phyloP scores from a whole-genome alignment of 2,888 invertebrate genomes.

The Conus canariensis region DNA sequence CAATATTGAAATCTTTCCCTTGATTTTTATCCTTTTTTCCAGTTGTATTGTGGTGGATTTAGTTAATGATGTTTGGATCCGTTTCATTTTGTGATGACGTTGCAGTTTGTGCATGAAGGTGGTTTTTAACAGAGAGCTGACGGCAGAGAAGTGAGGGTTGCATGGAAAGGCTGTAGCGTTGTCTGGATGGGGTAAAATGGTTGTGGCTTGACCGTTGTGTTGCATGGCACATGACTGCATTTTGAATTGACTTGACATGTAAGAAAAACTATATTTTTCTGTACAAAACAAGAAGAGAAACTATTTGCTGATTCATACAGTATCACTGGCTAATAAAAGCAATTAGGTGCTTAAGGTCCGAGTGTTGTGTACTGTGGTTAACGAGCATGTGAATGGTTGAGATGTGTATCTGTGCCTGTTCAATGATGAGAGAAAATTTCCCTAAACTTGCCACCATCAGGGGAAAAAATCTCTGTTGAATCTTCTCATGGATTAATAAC shows the following conservation, averaged over 20 bases:
- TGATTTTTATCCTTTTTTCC: background rate
- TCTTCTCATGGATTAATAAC: too few species aligned
- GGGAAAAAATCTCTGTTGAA: too few species aligned
- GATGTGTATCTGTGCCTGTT: background rate
- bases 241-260: conserved; percentile 4
- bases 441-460: too few species aligned
- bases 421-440: background rate
- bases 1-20: background rate
- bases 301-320: conserved; percentile 33
- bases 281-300: conserved; percentile 20
- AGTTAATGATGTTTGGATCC: background rate
- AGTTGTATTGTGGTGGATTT: background rate
- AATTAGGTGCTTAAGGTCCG: conserved; percentile 26
- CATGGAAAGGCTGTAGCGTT: background rate
- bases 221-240: background rate
- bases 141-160: background rate
- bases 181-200: background rate
- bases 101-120: background rate
- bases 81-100: background rate
- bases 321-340: conserved; percentile 33
- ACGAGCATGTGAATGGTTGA: background rate
- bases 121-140: too few species aligned
- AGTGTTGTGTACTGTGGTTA: background rate
- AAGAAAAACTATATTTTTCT: conserved; percentile 34
- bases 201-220: background rate